A percentile compares a stretch with the other conserved stretches of the same genome.
Conservation (phyloP, 30 jellyfish, hydroid and myxozoan species). For the Aurelia aurita complex sp. Pacific region DNA sequence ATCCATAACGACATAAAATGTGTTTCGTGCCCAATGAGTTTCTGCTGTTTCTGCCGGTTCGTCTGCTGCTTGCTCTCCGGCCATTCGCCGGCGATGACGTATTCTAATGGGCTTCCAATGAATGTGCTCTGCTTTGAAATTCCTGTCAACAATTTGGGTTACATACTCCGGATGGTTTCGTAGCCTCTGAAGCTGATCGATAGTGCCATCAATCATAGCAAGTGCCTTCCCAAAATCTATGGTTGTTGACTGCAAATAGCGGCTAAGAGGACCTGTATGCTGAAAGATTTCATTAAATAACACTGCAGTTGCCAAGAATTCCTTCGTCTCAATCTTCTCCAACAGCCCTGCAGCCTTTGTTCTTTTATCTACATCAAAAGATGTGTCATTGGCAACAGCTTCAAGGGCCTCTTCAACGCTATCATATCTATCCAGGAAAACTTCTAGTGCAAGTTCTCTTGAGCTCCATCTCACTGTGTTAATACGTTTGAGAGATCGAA, state of each 20-base stretch:
- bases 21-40: constrained; percentile 23
- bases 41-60: constrained; percentile 33
- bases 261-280: constrained; percentile 63
- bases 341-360: constrained; percentile 27
- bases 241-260: constrained; percentile 31
- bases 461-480: constrained; percentile 69
- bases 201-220: constrained; percentile 18
- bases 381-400: constrained; percentile 6
- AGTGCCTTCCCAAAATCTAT: constrained; percentile 57
- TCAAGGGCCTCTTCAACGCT: constrained; percentile 8
- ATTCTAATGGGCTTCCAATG: background rate
- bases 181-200: constrained; percentile 9
- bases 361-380: background rate
- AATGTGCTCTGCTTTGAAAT: constrained; percentile 41
- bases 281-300: constrained; percentile 32
- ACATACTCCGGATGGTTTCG: constrained; percentile 30
- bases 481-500: constrained; percentile 21
- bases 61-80: constrained; percentile 30
- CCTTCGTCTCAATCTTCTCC: constrained; percentile 34
- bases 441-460: constrained; percentile 26
- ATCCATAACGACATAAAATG: constrained; percentile 28
- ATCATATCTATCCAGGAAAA: constrained; percentile 35
- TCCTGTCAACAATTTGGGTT: constrained; percentile 1
- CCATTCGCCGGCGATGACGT: constrained; percentile 25
- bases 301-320: constrained; percentile 52